These are phyloP conservation scores for Standfussiana lucernea DNA, from an alignment of 2,888 invertebrate genomes.

Conservation along the genomic window DNA sequence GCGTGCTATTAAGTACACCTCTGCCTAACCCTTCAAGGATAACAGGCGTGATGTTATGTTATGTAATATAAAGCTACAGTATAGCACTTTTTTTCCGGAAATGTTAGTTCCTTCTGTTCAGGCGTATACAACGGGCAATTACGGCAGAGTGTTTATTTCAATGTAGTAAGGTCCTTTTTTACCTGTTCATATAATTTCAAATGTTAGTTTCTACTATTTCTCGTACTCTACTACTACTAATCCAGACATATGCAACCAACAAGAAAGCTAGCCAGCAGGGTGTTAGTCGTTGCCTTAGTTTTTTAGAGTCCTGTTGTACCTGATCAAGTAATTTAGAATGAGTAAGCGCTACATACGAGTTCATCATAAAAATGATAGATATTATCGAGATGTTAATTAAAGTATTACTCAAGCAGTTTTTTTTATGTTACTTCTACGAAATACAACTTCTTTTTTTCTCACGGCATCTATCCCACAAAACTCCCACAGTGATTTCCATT, in stretches of 20 bases:
- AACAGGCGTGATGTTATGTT: background rate
- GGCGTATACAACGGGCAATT: conserved; percentile 22
- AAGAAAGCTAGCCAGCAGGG: background rate
- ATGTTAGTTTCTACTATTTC: background rate
- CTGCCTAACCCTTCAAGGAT: background rate
- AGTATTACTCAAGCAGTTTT: background rate
- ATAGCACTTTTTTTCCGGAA: background rate
- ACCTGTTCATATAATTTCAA: background rate
- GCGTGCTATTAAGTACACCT: background rate
- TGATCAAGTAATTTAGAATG: background rate
- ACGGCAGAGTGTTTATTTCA: background rate
- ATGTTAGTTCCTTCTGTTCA: background rate
- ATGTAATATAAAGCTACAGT: background rate
- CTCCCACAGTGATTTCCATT: conserved; percentile 36
- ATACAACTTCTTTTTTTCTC: conserved; percentile 20
- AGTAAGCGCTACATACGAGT: background rate
- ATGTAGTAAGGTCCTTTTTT: background rate
- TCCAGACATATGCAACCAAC: background rate
- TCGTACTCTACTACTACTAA: background rate
- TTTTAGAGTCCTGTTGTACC: background rate
- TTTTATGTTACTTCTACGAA: background rate
- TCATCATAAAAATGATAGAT: background rate
- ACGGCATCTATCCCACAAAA: conserved; percentile 16
- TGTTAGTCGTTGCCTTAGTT: background rate
- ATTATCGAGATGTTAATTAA: background rate